Evolutionary conservation across 2,888 invertebrate genomes (phyloP), one percentile per base, ranked within the genome.

Genomic region (Philhelius pedissequus): DNA sequence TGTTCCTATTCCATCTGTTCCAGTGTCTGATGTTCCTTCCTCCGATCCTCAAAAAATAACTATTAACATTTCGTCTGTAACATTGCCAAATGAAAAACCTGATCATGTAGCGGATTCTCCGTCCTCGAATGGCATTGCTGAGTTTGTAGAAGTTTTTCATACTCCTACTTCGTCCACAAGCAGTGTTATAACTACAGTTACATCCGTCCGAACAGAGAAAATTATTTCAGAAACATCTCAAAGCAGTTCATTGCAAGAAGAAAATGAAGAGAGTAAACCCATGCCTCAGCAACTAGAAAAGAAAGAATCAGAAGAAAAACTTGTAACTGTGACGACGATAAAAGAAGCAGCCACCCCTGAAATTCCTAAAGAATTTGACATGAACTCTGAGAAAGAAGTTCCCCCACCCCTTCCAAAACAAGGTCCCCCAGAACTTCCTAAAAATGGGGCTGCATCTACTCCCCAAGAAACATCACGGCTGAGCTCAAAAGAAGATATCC

Each of bases 171-270:
- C 69, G 0, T 48, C 70, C 0, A 58, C 71, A 18, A 64, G 48
- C n/a, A 64, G 56, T 52, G 68, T 69, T 11, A 54, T 69, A 18
- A 74, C 40, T 35, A 74, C 64, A 25, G 52, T 74, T 4, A 77
- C 66, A 15, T 69, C 66, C 60, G 68, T 76, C 68, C 56, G 69
- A 32, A 80, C 69, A 9, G 75, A 80, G 20, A 68, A 80, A 20
- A 68, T 54, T 7, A 54, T 22, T 54, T 69, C 74, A 32, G 73
- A 66, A 43, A 45, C 75, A 2, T 48, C 69, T 6, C 22, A 70
- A 20, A 70, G 30, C 7, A 77, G 45, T n/a, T 25, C 25, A 35
- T 18, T 25, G 1, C 4, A n/a, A 13, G 45, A 66, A 27, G 58
- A 38, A 5, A 40, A 1, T 6, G 11, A 13, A 4, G 76, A 48